Evolutionary conservation across 2,797 vertebrate genomes (phyloP).

Genomic region (Podarcis lilfordi): DNA sequence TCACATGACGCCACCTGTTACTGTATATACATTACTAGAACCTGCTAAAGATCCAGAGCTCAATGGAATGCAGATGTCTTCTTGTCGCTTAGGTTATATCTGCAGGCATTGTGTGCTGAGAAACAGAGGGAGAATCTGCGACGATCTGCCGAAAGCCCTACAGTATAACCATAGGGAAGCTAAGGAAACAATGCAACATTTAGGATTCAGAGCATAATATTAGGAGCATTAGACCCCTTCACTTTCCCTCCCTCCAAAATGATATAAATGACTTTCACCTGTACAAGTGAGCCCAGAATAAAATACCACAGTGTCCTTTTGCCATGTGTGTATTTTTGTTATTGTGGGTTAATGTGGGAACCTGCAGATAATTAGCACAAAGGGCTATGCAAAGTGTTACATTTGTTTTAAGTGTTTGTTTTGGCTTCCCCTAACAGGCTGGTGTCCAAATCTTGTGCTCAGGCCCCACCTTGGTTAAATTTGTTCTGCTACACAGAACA

Average conservation of each 20-base stretch:
- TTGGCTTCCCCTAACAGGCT: constrained; percentile 68
- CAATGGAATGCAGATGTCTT: neutral
- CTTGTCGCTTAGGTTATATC: neutral
- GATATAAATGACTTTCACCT: neutral
- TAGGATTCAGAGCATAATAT: neutral
- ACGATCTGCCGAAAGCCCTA: neutral
- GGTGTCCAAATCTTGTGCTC: constrained; percentile 64
- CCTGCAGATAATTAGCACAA: constrained; percentile 53
- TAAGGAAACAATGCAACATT: neutral
- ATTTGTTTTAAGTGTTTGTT: constrained; percentile 66
- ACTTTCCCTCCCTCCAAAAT: neutral
- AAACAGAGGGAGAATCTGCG: neutral
- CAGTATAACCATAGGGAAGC: neutral
- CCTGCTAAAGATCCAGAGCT: no score
- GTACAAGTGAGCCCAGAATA: neutral
- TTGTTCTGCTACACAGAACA: constrained; percentile 54
- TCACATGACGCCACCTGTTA: no score
- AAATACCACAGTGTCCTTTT: neutral
- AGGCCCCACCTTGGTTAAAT: constrained; percentile 68
- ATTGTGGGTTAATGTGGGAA: constrained; percentile 47
- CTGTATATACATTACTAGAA: no score
- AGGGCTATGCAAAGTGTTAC: constrained; percentile 47
- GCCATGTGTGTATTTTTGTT: neutral
- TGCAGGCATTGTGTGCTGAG: neutral
- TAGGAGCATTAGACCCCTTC: neutral